Percentiles rank a stretch among this genome's conserved stretches.
Conservation (phyloP, 2,888 invertebrate species). For the Heliconius sara region DNA sequence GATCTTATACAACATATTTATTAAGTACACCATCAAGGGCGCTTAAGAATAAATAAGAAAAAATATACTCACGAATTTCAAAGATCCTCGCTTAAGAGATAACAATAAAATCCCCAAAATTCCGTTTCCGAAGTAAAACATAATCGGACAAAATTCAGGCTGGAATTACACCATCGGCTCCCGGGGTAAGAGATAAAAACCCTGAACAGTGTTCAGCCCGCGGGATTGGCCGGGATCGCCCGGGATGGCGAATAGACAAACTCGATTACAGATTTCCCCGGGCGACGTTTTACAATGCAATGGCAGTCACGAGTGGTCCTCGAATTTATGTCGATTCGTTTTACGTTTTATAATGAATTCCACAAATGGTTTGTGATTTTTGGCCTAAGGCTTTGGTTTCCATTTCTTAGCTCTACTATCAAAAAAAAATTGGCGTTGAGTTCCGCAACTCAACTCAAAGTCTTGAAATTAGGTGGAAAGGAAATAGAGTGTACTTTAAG, state of each 20-base stretch:
- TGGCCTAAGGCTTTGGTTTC: background rate
- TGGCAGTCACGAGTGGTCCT: slow-evolving; percentile 61
- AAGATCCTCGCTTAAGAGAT: slow-evolving; percentile 27
- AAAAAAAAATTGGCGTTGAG: background rate
- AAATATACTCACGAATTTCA: slow-evolving; percentile 1
- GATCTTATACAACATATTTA: background rate
- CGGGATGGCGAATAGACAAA: slow-evolving; percentile 70
- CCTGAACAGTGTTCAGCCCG: slow-evolving; percentile 49
- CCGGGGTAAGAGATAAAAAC: slow-evolving; percentile 63
- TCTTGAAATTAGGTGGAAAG: background rate
- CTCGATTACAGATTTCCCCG: slow-evolving; percentile 76
- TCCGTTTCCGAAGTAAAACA: slow-evolving; percentile 43
- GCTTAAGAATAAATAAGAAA: slow-evolving; percentile 5
- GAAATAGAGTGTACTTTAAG: background rate
- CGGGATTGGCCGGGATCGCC: slow-evolving; percentile 52
- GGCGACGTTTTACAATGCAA: slow-evolving; percentile 68
- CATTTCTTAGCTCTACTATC: background rate
- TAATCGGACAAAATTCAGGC: slow-evolving; percentile 47
- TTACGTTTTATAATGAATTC: slow-evolving; percentile 22
- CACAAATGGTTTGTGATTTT: slow-evolving; percentile 7
- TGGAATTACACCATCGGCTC: slow-evolving; percentile 54
- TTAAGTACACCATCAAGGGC: background rate
- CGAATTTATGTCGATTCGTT: slow-evolving; percentile 48
- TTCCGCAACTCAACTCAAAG: background rate
- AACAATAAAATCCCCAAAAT: slow-evolving; percentile 35